These are phyloP conservation scores for Xenus cinereus DNA, from an alignment of 2,113 vertebrate species.

Conservation along the genomic window DNA sequence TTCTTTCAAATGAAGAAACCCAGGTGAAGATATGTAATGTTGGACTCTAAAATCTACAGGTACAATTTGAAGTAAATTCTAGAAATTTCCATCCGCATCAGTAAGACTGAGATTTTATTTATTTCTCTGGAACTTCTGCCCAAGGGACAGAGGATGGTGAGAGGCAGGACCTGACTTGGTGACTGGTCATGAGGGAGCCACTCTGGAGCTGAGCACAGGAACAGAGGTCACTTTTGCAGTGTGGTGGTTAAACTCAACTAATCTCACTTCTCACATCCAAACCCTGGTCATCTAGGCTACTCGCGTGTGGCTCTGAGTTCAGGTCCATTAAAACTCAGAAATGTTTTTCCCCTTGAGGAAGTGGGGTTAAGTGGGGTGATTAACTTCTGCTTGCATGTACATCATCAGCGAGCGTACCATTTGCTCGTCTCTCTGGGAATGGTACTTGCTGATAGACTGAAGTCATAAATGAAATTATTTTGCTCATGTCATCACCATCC, in stretches of 20 bases:
- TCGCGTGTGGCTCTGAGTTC: neutral
- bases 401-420: accelerated
- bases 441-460: neutral
- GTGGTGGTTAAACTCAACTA: neutral
- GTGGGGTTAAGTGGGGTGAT: neutral
- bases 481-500: neutral
- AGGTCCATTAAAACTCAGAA: neutral
- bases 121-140: neutral
- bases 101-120: neutral
- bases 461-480: neutral
- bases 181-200: neutral
- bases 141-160: accelerated
- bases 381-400: neutral
- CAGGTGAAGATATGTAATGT: neutral
- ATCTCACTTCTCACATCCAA: neutral
- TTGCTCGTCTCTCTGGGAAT: neutral
- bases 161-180: neutral
- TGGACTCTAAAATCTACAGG: neutral
- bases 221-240: neutral
- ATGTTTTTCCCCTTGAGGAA: neutral
- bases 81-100: neutral
- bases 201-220: neutral
- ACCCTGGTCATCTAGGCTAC: neutral
- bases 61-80: neutral
- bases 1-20: neutral